Conservation (phyloP, 2,113 vertebrate genomes). For the human region GRCh38 chr3:187759501-187760000, state of each 20-base stretch:
- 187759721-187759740: slow-evolving; percentile 15
- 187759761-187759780: not conserved
- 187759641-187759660: not conserved
- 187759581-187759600: not conserved
- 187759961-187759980: not conserved
- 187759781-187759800: not conserved
- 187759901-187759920: not conserved
- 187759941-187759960: too few species aligned
- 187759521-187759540: not conserved
- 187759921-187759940: not conserved
- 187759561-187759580: not conserved
- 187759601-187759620: not conserved
- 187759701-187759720: not conserved
- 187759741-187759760: slow-evolving; percentile 18
- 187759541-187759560: not conserved
- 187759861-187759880: not conserved
- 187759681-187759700: not conserved
- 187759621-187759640: not conserved
- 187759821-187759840: not conserved
- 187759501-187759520: not conserved
- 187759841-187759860: not conserved
- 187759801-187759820: not conserved
- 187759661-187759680: not conserved
- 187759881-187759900: not conserved
- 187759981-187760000: not conserved